Percentiles rank a stretch among this genome's conserved stretches.
These are phyloP conservation scores for Phoxinus phoxinus DNA, from an alignment of 2,113 vertebrate genomes.

Conservation along the genomic window DNA sequence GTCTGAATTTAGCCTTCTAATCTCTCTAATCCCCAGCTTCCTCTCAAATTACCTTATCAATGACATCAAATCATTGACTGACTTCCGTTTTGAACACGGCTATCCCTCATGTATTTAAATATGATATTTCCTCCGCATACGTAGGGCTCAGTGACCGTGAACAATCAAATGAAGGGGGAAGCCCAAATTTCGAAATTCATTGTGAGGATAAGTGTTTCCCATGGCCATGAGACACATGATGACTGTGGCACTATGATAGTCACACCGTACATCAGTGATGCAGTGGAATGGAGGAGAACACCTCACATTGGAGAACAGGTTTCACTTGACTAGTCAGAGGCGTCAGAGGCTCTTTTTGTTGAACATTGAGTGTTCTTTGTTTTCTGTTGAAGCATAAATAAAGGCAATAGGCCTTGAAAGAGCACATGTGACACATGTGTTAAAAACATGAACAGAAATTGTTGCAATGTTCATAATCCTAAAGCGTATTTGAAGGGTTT, in stretches of 20 bases:
- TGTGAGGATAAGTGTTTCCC: slow-evolving; percentile 1
- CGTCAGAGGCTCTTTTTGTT: background rate
- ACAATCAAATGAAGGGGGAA: background rate
- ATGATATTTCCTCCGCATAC: background rate
- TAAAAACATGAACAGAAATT: slow-evolving; percentile 15
- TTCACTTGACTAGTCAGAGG: slow-evolving; percentile 21
- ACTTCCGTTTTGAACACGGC: background rate
- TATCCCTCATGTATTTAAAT: background rate
- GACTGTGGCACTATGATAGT: background rate
- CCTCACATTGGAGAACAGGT: slow-evolving; percentile 23
- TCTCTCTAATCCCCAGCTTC: too few relatives aligned
- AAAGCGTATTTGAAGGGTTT: background rate
- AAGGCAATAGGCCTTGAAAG: background rate
- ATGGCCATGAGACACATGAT: background rate
- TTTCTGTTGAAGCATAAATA: slow-evolving; percentile 32
- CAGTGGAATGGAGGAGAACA: background rate
- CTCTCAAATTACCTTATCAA: too few relatives aligned
- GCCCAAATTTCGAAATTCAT: background rate
- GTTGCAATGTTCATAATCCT: background rate
- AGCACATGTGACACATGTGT: background rate
- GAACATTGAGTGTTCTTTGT: background rate
- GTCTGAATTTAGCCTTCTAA: too few relatives aligned
- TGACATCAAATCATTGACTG: too few relatives aligned
- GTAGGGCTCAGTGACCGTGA: background rate
- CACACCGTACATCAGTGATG: background rate